Evolutionary conservation across 2,888 invertebrate species (phyloP), one percentile per base, ranked within the genome.

Genomic region (Cosmia pyralina): DNA sequence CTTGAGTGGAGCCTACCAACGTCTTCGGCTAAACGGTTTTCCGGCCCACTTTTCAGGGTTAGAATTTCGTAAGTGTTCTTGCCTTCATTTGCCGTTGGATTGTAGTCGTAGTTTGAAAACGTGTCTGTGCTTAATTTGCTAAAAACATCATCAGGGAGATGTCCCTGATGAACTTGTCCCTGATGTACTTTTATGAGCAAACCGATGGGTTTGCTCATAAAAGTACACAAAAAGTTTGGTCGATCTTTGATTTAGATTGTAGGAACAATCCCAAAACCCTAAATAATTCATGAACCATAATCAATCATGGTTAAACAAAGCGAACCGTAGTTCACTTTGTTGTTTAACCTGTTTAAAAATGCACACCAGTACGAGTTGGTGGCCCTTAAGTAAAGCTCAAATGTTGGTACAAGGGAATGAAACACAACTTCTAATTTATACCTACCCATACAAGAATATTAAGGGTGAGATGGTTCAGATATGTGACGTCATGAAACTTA

Each of bases 351-450:
- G 65, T 72, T 82, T 83, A 79, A 86, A 86, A 83, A 86, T 85
- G 79, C 83, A 78, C 76, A 75, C 72, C 73, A 74, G 41, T 72
- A 74, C 76, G 82, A 85, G 84, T 85, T 85, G 85, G 84, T 78
- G 48, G 70, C 83, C 84, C 88, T 88, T 91, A 89, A 90, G 90
- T 88, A 89, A 92, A 92, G 90, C 90, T 92, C 89, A 91, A 91
- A 92, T 91, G 91, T 92, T 91, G 87, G 88, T 90, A 92, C 91
- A 91, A 86, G 90, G 89, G 89, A 91, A 92, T 93, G 90, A 92
- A 92, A 92, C 92, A 91, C 85, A 84, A 90, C 90, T 91, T 90
- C 86, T 91, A 93, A 94, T 93, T 93, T 92, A 92, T 93, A 91
- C 89, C 88, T 88, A 91, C 90, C 88, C 90, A 88, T 89, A 89